Conservation (phyloP, 2,113 vertebrate genomes). For the Tychaedon coryphoeus region DNA sequence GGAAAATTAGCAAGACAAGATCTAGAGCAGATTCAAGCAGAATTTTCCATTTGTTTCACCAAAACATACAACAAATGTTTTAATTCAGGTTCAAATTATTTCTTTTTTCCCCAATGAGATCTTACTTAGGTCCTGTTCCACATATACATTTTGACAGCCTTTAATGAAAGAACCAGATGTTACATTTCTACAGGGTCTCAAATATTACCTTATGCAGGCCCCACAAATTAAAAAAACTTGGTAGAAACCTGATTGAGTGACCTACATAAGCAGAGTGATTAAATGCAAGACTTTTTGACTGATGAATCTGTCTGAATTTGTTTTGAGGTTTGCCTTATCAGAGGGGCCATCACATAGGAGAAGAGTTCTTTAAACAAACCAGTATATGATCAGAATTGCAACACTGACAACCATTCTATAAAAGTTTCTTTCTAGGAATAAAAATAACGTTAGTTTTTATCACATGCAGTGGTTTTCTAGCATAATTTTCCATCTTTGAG, state of each 20-base stretch:
- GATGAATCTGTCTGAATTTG: background rate
- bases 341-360: background rate
- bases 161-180: conserved; percentile 18
- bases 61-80: background rate
- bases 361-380: background rate
- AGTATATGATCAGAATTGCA: background rate
- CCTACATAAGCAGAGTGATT: background rate
- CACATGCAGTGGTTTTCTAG: background rate
- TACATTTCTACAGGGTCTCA: background rate
- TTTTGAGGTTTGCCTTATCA: background rate
- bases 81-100: background rate
- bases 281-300: background rate
- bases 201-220: background rate
- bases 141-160: background rate
- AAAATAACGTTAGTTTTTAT: background rate
- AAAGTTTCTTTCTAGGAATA: background rate
- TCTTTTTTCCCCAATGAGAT: background rate
- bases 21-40: background rate
- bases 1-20: background rate
- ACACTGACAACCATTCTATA: background rate
- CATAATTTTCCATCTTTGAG: conserved; percentile 18
- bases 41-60: background rate
- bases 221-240: background rate
- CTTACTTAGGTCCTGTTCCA: background rate
- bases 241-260: background rate